phyloP scores from a whole-genome alignment of 2,797 vertebrate species.

The Danio jaintianensis region DNA sequence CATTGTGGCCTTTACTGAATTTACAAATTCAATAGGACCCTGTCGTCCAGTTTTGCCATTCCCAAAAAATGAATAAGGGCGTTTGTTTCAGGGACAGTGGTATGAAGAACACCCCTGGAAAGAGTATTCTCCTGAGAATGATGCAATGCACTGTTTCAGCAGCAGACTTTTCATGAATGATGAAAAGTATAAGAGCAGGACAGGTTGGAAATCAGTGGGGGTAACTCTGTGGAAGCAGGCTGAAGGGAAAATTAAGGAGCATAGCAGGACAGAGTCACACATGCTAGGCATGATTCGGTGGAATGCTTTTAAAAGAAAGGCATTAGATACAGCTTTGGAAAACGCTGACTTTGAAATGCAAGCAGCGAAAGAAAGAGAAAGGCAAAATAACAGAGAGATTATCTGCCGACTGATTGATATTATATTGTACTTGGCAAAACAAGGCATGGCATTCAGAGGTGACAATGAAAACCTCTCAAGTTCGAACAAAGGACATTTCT shows the following conservation, averaged over 20 bases:
- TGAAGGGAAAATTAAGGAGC: not conserved
- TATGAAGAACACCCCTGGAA: no score
- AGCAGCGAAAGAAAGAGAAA: not conserved
- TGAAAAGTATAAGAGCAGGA: not conserved
- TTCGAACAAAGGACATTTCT: not conserved
- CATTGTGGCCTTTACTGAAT: not conserved
- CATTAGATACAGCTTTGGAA: not conserved
- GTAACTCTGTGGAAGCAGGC: not conserved
- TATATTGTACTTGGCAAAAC: not conserved
- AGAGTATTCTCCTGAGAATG: not conserved
- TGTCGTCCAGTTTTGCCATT: not conserved
- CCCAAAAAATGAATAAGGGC: not conserved
- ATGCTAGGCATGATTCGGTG: not conserved
- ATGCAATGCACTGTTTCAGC: not conserved
- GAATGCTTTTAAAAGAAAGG: conserved; percentile 8
- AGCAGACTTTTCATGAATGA: not conserved
- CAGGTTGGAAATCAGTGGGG: not conserved
- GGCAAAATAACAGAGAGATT: not conserved
- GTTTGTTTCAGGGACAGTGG: not conserved
- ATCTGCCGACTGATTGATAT: not conserved
- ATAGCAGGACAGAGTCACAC: not conserved
- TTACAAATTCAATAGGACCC: conserved; percentile 1
- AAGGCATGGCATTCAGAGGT: not conserved
- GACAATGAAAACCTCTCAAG: not conserved
- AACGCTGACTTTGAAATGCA: not conserved